Evolutionary conservation across 2,113 vertebrate genomes (phyloP), one percentile per base, ranked within the genome.

Genomic region (Cololabis saira): DNA sequence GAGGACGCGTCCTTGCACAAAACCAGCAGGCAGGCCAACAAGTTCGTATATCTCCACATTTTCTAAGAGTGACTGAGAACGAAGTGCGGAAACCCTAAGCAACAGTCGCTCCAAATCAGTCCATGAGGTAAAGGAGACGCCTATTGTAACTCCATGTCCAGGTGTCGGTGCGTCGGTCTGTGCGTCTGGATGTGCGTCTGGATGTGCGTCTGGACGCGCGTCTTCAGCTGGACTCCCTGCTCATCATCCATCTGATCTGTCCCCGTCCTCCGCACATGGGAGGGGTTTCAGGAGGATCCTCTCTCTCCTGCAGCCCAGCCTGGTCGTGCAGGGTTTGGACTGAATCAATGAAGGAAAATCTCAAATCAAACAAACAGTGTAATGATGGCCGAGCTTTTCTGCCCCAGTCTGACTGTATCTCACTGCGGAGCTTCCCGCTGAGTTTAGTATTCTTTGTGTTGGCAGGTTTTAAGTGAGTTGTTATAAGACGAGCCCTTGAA

Each of bases 31-130:
- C 71, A 92, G 19, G 81, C 81, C 1, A 92, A 66, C 76, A 91
- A 49, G 60, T 81, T 87, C 1, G 66, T 77, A 79, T 80, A 87
- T 61, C 78, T 90, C 92, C 91, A 90, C 92, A 93, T 93, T 56
- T 80, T 66, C 30, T 21, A 15, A 15, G 17, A 11, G 45, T 45
- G 10, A 65, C n/a, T 40, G 30, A 2, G 13, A 44, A 30, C 71
- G 2, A 76, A 60, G 27, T 64, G 33, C 3, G 64, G 14, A 64
- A 76, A 17, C 62, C 62, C 61, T 44, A 55, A 65, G 40, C 45
- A 18, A 12, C 30, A 51, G n/a, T 45, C n/a, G 50, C 12, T 56
- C 53, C 17, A 0, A 41, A 41, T 47, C 16, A 74, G 65, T 69
- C 80, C 77, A 71, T 49, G 2, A 21, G 54, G 56, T n/a, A 17